Conservation (phyloP, 2,888 invertebrate genomes). For the Epinotia demarniana region DNA sequence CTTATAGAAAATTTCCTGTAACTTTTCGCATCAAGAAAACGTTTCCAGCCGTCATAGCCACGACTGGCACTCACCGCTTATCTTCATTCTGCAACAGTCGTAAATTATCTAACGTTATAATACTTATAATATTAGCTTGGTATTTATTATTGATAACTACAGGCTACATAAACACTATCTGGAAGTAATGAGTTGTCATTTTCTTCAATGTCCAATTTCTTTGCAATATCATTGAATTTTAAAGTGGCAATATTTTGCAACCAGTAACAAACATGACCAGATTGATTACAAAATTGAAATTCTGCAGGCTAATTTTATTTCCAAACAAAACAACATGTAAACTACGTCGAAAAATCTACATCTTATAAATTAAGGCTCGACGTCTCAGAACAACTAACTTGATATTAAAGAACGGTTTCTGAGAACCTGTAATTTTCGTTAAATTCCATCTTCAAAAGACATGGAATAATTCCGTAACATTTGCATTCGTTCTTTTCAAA, state of each 20-base stretch:
- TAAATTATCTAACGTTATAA: slow-evolving; percentile 2
- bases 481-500: slow-evolving; percentile 31
- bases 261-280: no score
- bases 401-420: not conserved
- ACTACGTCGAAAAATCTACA: no score
- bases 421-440: not conserved
- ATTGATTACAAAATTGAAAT: no score
- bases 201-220: not conserved
- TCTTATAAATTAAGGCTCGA: not conserved
- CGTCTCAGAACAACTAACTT: not conserved
- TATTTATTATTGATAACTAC: not conserved
- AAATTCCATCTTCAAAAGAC: not conserved
- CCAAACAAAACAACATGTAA: no score
- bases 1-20: slow-evolving; percentile 43
- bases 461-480: slow-evolving; percentile 17
- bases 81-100: slow-evolving; percentile 25
- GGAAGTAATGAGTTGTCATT: not conserved
- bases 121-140: not conserved
- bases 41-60: slow-evolving; percentile 36
- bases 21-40: slow-evolving; percentile 44
- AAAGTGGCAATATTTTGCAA: no score
- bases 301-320: no score
- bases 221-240: no score
- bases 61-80: slow-evolving; percentile 35
- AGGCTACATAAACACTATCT: not conserved